These are phyloP conservation scores for Drosophila quadrilineata DNA, from an alignment of 1,140 invertebrate species.

Conservation along the genomic window DNA sequence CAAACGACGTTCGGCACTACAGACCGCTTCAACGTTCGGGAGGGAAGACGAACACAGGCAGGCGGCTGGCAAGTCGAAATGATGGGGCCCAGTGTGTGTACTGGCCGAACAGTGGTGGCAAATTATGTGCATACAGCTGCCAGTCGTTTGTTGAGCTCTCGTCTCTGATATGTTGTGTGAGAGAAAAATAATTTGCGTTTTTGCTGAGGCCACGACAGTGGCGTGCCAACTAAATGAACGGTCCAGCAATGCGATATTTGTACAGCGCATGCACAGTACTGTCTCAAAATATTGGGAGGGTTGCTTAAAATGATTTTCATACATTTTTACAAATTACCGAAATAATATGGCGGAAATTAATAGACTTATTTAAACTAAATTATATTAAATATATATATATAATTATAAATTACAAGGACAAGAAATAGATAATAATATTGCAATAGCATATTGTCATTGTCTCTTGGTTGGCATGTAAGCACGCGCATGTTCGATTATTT, in stretches of 20 bases:
- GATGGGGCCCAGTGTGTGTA: slow-evolving; percentile 14
- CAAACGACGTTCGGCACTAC: slow-evolving; percentile 17
- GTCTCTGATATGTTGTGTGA: too few relatives aligned
- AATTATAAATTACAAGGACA: not conserved
- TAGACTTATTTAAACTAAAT: not conserved
- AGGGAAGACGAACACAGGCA: slow-evolving; percentile 20
- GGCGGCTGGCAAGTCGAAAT: not conserved
- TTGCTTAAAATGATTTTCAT: not conserved
- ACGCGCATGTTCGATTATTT: slow-evolving; percentile 67
- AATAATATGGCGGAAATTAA: not conserved
- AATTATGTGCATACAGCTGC: slow-evolving; percentile 40
- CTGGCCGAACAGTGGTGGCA: slow-evolving; percentile 60
- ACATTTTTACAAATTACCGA: not conserved
- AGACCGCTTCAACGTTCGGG: not conserved
- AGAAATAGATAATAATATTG: not conserved
- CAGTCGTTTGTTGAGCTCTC: slow-evolving; percentile 7
- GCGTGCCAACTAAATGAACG: slow-evolving; percentile 21
- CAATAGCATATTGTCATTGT: not conserved
- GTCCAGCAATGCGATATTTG: slow-evolving; percentile 4
- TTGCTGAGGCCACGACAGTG: slow-evolving; percentile 52
- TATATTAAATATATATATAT: not conserved
- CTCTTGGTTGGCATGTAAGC: slow-evolving; percentile 15
- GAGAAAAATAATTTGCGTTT: slow-evolving; percentile 61
- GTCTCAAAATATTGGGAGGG: slow-evolving; percentile 51
- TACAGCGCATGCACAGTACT: slow-evolving; percentile 64